Evolutionary conservation across 2,113 vertebrate species (phyloP), one percentile per base, ranked within the genome.

Genomic region (Macquaria ambigua): DNA sequence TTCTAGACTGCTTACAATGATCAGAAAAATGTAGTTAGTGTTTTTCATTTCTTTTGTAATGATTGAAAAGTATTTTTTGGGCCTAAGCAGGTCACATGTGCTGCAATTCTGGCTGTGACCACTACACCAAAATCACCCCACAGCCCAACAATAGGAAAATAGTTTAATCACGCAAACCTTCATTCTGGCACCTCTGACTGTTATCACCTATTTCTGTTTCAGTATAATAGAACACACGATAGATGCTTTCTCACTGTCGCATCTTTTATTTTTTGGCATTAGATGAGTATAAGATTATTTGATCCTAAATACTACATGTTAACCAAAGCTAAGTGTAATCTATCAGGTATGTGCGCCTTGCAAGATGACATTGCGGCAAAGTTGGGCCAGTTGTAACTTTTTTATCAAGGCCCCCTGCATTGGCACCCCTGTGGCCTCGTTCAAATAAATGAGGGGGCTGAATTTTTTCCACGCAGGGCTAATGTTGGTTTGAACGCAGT

Each of bases 361-460:
- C 43, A n/a, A 58, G 20, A n/a, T 11, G 37, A 59, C 6, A 15
- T 18, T 59, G 23, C 1, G 6, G 34, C 10, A 21, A n/a, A 56
- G 31, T 58, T 37, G 28, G 14, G 34, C 23, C 34, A 18, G 34
- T 58, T n/a, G 14, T 1, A n/a, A 3, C 21, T 48, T 46, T 71
- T 53, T 71, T 18, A 8, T 6, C 1, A 11, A 15, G 15, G 64
- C 25, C 25, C 16, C 23, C 73, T 48, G n/a, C 41, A 34, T 34
- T 34, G 34, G 34, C 34, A 34, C 4, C 34, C 34, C 28, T 16
- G 18, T 31, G 43, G 55, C 56, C 48, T 67, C 0, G 16, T 56
- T 76, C 48, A 50, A 70, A 70, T 61, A 85, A 85, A 67, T 52
- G 43, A 74, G 25, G 15, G 61, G 41, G 61, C 14, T 64, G 66